Conservation (phyloP, 1,140 invertebrate species). For the Bombyx mori region ASM3026992v2 NC_085116.1:8780501-8781000, state of each 20-base stretch:
- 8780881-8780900: constrained; percentile 58
- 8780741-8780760: constrained; percentile 60
- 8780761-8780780: constrained; percentile 53
- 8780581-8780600: constrained; percentile 61
- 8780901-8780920: constrained; percentile 62
- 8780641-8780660: constrained; percentile 53
- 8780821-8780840: constrained; percentile 38
- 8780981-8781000: neutral
- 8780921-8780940: constrained; percentile 56
- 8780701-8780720: constrained; percentile 59
- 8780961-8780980: constrained; percentile 71
- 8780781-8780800: constrained; percentile 60
- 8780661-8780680: constrained; percentile 60
- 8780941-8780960: constrained; percentile 50
- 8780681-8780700: constrained; percentile 62
- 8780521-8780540: constrained; percentile 60
- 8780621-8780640: constrained; percentile 52
- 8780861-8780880: constrained; percentile 58
- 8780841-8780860: constrained; percentile 62
- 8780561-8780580: constrained; percentile 49
- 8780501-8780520: too few relatives aligned
- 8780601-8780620: constrained; percentile 62
- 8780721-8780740: constrained; percentile 57
- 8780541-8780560: constrained; percentile 64
- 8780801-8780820: constrained; percentile 45